A percentile compares a stretch with the other conserved stretches of the same genome.
Evolutionary conservation across 2,888 invertebrate species (phyloP).

Genomic region (Sialis lutaria): DNA sequence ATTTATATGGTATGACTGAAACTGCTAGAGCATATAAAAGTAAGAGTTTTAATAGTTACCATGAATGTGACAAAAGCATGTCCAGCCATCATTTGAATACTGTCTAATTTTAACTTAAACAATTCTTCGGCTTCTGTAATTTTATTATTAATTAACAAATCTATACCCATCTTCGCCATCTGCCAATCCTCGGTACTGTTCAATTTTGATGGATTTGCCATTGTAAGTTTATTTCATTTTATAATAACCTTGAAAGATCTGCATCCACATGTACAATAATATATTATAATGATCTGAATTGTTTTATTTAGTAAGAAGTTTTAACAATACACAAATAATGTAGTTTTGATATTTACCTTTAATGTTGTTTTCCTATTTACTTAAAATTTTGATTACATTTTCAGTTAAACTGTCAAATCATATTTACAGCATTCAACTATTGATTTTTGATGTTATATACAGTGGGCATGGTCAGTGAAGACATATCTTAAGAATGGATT

Average conservation of each 20-base stretch:
- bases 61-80: slow-evolving; percentile 29
- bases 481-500: no score
- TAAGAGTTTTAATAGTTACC: slow-evolving; percentile 18
- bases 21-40: neutral
- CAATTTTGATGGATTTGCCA: no score
- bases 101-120: slow-evolving; percentile 25
- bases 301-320: no score
- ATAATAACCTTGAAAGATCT: no score
- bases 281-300: no score
- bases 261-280: no score
- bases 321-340: no score
- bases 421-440: slow-evolving; percentile 7
- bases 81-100: slow-evolving; percentile 28
- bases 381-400: no score
- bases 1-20: neutral
- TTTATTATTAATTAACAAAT: slow-evolving; percentile 28
- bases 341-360: no score
- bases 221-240: no score
- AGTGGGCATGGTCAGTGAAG: neutral
- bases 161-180: slow-evolving; percentile 26
- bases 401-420: slow-evolving; percentile 6
- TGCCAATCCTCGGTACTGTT: slow-evolving; percentile 18
- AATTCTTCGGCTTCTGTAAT: slow-evolving; percentile 25
- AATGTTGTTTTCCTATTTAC: no score
- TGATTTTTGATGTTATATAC: slow-evolving; percentile 4